phyloP scores from a whole-genome alignment of 2,113 vertebrate genomes.

The Tachycineta bicolor region DNA sequence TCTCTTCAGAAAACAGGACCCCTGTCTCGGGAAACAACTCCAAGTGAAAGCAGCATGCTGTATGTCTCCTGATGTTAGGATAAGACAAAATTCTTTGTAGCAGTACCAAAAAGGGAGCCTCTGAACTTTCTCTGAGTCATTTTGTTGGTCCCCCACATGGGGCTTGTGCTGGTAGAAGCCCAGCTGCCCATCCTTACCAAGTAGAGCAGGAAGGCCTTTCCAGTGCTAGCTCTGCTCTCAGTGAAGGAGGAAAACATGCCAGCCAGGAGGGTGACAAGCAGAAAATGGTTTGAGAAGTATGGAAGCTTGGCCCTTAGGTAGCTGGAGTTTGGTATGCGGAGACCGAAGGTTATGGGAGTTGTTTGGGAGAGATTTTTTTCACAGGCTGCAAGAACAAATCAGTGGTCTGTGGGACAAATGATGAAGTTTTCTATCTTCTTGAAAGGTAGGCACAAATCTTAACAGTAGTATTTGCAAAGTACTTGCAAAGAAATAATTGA shows the following conservation, averaged over 20 bases:
- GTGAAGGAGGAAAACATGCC: not conserved
- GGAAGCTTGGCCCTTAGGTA: not conserved
- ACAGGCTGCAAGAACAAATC: not conserved
- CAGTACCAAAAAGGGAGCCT: not conserved
- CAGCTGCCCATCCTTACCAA: not conserved
- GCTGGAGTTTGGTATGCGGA: not conserved
- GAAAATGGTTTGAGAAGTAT: not conserved
- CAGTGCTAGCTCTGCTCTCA: not conserved
- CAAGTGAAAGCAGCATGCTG: not conserved
- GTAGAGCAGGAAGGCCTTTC: not conserved
- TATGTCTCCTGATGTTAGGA: not conserved
- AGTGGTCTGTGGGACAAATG: not conserved
- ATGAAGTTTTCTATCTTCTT: not conserved
- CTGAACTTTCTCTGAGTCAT: not conserved
- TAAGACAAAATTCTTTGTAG: not conserved
- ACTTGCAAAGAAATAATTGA: not conserved
- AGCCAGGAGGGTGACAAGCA: not conserved
- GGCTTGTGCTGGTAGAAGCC: not conserved
- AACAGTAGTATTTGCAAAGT: slow-evolving; percentile 1
- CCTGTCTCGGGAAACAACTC: not conserved
- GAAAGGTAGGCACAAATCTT: not conserved
- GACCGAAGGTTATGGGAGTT: not conserved
- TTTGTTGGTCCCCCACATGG: fast-evolving
- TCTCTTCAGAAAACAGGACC: not conserved
- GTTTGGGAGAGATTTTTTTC: not conserved